Evolutionary conservation across 1,140 invertebrate species (phyloP).

Genomic region (Scaptomyza montana): DNA sequence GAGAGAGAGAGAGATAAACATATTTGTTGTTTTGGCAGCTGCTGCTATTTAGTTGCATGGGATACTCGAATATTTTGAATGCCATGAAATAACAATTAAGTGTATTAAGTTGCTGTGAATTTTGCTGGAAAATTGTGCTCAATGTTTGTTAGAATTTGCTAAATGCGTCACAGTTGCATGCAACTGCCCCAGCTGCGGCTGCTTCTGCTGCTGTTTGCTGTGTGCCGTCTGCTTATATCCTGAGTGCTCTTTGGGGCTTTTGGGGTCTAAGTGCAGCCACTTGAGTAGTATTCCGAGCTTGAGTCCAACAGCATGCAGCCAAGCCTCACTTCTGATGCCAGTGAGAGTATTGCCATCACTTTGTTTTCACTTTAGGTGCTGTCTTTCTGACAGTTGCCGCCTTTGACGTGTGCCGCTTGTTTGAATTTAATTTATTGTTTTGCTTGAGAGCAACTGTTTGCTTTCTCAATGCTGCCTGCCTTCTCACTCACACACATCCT

Average conservation of each 20-base stretch:
- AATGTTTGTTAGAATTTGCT: constrained; percentile 1
- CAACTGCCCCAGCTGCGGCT: constrained; percentile 42
- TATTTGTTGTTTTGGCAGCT: not conserved
- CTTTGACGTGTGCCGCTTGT: constrained; percentile 63
- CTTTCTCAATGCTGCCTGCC: constrained; percentile 1
- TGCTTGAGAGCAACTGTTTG: constrained; percentile 48
- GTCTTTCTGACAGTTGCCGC: constrained; percentile 4
- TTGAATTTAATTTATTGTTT: constrained; percentile 82
- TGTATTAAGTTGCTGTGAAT: not conserved
- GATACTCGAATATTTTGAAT: too few relatives aligned
- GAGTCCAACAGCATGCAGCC: not conserved
- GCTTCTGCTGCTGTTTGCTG: constrained; percentile 21
- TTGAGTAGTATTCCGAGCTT: constrained; percentile 39
- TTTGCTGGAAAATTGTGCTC: not conserved
- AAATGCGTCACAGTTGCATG: constrained; percentile 10
- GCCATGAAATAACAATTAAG: too few relatives aligned
- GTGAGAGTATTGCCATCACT: constrained; percentile 37
- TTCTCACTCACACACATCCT: not conserved
- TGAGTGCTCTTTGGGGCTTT: constrained; percentile 64
- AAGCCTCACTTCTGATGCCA: constrained; percentile 33
- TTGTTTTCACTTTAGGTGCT: too few relatives aligned
- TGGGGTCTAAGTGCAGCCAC: constrained; percentile 46
- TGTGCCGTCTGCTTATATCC: constrained; percentile 76
- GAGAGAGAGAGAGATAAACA: not conserved
- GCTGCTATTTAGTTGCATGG: constrained; percentile 6